phyloP scores from a whole-genome alignment of 2,113 vertebrate species.

The Crotalus helleri region DNA sequence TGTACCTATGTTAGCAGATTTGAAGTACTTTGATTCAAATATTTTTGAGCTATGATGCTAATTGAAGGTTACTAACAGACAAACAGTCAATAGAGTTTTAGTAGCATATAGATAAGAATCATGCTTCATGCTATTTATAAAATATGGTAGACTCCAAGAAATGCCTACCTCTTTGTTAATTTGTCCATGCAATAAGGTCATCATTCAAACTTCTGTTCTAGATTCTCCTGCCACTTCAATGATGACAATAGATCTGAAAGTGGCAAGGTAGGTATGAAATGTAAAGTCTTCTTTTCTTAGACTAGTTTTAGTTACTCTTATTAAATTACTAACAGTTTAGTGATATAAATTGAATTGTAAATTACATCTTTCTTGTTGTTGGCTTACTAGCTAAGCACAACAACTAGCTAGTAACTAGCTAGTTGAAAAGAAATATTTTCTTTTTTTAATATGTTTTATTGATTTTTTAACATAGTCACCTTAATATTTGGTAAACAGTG shows the following conservation, averaged over 20 bases:
- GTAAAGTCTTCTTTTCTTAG: slow-evolving; percentile 27
- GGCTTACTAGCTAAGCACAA: not conserved
- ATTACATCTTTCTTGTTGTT: not conserved
- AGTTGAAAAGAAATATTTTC: no score
- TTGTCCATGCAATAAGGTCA: not conserved
- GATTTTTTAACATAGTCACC: no score
- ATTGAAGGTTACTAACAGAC: not conserved
- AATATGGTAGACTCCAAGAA: not conserved
- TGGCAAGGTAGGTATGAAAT: not conserved
- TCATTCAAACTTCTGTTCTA: not conserved
- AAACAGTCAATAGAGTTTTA: no score
- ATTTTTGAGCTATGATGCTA: not conserved
- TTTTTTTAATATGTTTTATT: no score
- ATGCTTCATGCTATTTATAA: not conserved
- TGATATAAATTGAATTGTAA: not conserved
- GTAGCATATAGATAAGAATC: not conserved
- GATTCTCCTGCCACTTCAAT: not conserved
- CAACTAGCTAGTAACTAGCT: not conserved
- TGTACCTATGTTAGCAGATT: not conserved
- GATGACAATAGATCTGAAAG: not conserved
- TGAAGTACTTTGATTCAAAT: not conserved
- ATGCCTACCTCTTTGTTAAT: not conserved
- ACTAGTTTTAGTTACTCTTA: slow-evolving; percentile 30
- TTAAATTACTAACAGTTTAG: not conserved
- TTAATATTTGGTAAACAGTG: no score